Evolutionary conservation across 2,797 vertebrate genomes (phyloP), one percentile per base, ranked within the genome.

Genomic region (Onychomys arenicola): DNA sequence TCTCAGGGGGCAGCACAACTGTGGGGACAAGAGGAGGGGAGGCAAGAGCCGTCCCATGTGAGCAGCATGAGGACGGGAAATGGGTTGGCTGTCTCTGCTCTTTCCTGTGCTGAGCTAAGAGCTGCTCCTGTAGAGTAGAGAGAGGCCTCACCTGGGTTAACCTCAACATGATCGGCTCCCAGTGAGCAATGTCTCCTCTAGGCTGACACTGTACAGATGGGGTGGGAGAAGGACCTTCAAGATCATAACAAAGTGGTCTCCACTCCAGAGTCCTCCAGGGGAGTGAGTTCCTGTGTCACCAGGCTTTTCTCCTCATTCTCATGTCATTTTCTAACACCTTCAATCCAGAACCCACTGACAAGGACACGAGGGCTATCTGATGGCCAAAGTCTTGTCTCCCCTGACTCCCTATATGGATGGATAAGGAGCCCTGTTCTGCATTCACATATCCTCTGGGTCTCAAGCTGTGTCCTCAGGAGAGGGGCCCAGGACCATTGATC

Each of bases 1-100:
- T 97, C 95, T 97, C 91, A 0, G 80, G 32, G 5, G 91, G 87
- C 2, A 92, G 89, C 0, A 3, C 29, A 90, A 94, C 97, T 96
- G 73, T 0, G 6, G 84, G n/a, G 19, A 32, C 23, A 12, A 21
- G 75, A 73, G 19, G 27, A 19, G 27, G 21, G 0, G 29, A 89
- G 25, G 1, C 6, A 29, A 67, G 19, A 5, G 11, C 32, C 59
- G 0, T 16, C 27, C 61, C 83, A 9, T 13, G 90, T 23, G 5
- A n/a, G 85, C 29, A 43, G 3, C 14, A 1, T 2, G 21, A n/a
- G 23, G 61, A 6, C 29, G 43, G 16, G 11, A 40, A 2, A 17
- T 32, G 7, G 37, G 76, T 46, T 32, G 19, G 23, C 11, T 37
- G 9, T 55, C 0, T 7, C 94, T 19, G 23, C 73, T 73, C n/a